A percentile compares a stretch with the other conserved stretches of the same genome.
phyloP scores from a whole-genome alignment of 1,140 invertebrate genomes.

The Lordiphosa collinella region DNA sequence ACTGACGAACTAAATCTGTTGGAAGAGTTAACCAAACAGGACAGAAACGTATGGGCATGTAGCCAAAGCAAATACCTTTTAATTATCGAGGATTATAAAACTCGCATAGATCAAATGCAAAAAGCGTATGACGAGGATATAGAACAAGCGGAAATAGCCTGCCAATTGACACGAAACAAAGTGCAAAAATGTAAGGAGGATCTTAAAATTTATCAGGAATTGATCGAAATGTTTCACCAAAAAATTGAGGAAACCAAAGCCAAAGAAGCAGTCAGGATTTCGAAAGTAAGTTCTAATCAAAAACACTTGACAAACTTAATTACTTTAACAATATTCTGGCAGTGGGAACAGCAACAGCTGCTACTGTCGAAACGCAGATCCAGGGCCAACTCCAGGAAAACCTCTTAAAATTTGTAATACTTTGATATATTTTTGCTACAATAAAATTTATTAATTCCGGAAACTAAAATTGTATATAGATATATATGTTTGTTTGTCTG shows the following conservation, averaged over 20 bases:
- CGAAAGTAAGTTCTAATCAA: not conserved
- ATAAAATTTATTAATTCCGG: slow-evolving; percentile 76
- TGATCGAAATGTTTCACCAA: slow-evolving; percentile 23
- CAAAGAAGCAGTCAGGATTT: not conserved
- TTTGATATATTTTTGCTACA: slow-evolving; percentile 34
- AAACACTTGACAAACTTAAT: no score
- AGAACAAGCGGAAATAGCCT: slow-evolving; percentile 8
- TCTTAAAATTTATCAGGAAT: slow-evolving; percentile 7
- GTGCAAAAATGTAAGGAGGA: slow-evolving; percentile 42
- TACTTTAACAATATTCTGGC: no score
- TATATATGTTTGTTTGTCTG: slow-evolving; percentile 35
- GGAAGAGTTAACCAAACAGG: not conserved
- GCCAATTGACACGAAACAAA: slow-evolving; percentile 7
- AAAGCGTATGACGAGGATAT: slow-evolving; percentile 22
- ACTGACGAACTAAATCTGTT: slow-evolving; percentile 21
- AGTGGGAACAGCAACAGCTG: no score
- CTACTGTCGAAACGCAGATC: no score
- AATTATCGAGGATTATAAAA: slow-evolving; percentile 15
- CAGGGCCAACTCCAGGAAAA: no score
- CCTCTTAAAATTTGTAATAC: not conserved
- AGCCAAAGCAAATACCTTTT: not conserved
- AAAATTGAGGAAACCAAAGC: slow-evolving; percentile 9
- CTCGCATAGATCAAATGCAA: slow-evolving; percentile 14
- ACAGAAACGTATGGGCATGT: slow-evolving; percentile 4
- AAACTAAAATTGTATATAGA: slow-evolving; percentile 76